A percentile compares a stretch with the other conserved stretches of the same genome.
phyloP scores from a whole-genome alignment of 2,113 vertebrate genomes.

The Alouatta palliata region DNA sequence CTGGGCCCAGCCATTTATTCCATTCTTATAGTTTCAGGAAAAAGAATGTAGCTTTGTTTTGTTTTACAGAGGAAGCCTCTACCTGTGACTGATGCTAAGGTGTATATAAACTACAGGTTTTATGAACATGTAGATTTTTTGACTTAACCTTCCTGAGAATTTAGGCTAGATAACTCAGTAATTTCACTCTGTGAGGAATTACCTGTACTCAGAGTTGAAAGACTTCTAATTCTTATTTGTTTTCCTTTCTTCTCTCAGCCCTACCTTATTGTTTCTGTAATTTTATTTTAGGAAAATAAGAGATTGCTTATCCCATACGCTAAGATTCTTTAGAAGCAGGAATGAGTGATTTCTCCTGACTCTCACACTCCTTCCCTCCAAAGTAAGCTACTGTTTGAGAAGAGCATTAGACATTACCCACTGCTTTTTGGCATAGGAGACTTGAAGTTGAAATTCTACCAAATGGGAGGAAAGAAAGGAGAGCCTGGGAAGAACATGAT shows the following conservation, averaged over 20 bases:
- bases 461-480: conserved; percentile 4
- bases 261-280: neutral
- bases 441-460: conserved; percentile 74
- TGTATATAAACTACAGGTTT: neutral
- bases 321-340: conserved; percentile 36
- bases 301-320: conserved; percentile 44
- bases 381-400: conserved; percentile 50
- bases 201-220: neutral
- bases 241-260: neutral
- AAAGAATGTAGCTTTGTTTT: conserved; percentile 39
- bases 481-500: conserved; percentile 61
- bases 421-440: conserved; percentile 71
- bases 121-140: neutral
- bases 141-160: neutral
- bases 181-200: neutral
- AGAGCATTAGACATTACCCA: conserved; percentile 66
- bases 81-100: neutral
- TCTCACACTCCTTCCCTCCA: neutral
- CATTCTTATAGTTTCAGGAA: neutral
- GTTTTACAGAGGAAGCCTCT: neutral
- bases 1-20: neutral
- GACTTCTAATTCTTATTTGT: neutral
- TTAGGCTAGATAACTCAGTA: neutral
- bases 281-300: conserved; percentile 60
- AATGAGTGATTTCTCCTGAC: conserved; percentile 49